Percentiles rank a stretch among this genome's conserved stretches.
phyloP scores from a whole-genome alignment of 2,113 vertebrate species.

The Istiophorus platypterus region DNA sequence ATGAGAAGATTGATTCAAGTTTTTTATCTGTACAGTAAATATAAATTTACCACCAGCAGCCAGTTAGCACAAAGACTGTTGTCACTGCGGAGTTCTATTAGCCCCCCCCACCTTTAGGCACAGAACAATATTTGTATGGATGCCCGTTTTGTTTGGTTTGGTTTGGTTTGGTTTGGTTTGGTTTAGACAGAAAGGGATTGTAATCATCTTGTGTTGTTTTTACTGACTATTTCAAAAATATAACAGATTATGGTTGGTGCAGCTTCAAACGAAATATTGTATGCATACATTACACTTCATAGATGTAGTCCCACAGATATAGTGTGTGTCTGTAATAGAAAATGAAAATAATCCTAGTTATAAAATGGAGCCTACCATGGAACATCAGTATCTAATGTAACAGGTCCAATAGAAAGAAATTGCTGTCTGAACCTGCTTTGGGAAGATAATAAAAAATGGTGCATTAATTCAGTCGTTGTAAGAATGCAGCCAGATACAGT shows the following conservation, averaged over 20 bases:
- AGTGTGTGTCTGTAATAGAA: neutral
- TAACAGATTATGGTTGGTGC: neutral
- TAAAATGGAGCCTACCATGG: neutral
- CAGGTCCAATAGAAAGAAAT: neutral
- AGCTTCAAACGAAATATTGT: neutral
- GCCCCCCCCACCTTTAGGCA: neutral
- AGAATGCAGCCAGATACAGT: neutral
- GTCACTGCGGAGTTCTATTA: no score
- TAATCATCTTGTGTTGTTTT: no score
- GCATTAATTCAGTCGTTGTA: neutral
- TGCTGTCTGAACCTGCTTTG: neutral
- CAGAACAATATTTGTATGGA: neutral
- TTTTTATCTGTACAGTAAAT: no score
- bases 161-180: no score
- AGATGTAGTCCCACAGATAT: neutral
- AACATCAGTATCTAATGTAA: conserved; percentile 5
- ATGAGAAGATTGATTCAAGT: no score
- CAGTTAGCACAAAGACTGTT: no score
- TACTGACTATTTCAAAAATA: neutral
- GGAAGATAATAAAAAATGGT: neutral
- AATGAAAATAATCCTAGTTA: neutral
- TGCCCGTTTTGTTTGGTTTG: neutral
- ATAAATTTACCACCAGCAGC: no score
- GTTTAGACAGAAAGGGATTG: neutral
- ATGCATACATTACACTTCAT: neutral